phyloP scores from a whole-genome alignment of 2,888 invertebrate genomes.

The Eupithecia centaureata region DNA sequence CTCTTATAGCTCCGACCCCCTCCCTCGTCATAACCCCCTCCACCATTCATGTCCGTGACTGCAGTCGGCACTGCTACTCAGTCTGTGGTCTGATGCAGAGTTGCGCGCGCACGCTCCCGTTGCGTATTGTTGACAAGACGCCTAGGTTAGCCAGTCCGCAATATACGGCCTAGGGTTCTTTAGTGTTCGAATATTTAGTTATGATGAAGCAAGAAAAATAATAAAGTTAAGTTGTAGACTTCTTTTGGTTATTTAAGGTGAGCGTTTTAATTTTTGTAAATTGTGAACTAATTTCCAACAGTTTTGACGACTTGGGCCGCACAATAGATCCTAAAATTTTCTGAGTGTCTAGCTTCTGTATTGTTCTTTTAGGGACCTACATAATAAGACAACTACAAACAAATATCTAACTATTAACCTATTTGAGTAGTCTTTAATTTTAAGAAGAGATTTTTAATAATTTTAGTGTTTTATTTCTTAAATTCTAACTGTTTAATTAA shows the following conservation, averaged over 20 bases:
- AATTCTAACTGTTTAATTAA: not conserved
- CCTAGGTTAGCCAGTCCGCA: slow-evolving; percentile 16
- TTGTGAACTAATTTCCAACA: not conserved
- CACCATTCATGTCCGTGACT: slow-evolving; percentile 39
- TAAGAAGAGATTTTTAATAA: not conserved
- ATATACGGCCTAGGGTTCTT: not conserved
- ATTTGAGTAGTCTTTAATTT: no score
- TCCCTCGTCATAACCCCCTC: slow-evolving; percentile 19
- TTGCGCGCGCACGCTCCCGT: slow-evolving; percentile 48
- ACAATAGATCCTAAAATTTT: not conserved
- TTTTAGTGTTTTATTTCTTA: not conserved
- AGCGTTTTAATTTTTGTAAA: not conserved
- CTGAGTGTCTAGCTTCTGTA: not conserved
- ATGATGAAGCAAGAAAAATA: not conserved
- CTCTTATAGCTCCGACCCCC: slow-evolving; percentile 1
- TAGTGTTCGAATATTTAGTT: not conserved
- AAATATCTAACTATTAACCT: no score
- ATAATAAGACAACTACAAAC: no score
- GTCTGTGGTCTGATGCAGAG: slow-evolving; percentile 49
- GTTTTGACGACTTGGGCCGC: no score
- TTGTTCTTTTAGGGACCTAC: no score
- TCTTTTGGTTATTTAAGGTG: not conserved
- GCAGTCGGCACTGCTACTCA: slow-evolving; percentile 39
- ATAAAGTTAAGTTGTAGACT: not conserved
- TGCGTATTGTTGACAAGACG: slow-evolving; percentile 44